Base-by-base conservation (phyloP, 2,888 invertebrate species). In the Cataglyphis altisquamis region DNA sequence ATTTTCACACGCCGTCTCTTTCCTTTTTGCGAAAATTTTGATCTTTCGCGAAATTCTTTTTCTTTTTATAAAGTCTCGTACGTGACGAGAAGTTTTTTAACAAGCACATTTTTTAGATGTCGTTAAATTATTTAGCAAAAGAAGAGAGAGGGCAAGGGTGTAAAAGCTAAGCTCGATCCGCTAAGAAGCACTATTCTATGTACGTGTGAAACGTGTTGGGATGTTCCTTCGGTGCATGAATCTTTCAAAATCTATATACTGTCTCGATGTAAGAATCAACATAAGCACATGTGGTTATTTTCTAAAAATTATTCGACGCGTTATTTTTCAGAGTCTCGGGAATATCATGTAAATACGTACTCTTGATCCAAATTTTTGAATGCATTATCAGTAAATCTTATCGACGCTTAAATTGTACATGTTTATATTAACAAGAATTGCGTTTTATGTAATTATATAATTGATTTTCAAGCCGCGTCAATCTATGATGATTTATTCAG, bases 121-220 rank as follows among this genome's bases (percentile, higher is more conserved):
- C 78, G 81, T 78, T 75, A 25, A 25, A 86, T 83, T 87, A 87
- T 83, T 66, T 57, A 66, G 52, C n/a, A 21, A 60, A 36, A 77
- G 41, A 57, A 57, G 57, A 41, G 45, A 32, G 64, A 74, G 83
- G 83, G 85, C 86, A 84, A 73, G 86, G 83, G 80, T 89, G 85
- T 90, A 87, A 86, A 92, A 92, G 92, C 91, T 25, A 25, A 25
- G 25, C 91, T 92, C 90, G 92, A 91, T 91, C 88, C 86, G 90
- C 91, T 92, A 92, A 92, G 87, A 92, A 92, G 92, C 91, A 89
- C 91, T 92, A 91, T 86, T 87, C 83, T 87, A 86, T 68, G 90
- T 84, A 84, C 85, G 86, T 85, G 90, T 88, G 82, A 85, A 73
- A 66, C 8, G 48, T 52, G 85, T 86, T 86, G 84, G 86, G 87